Percentiles rank a stretch among this genome's conserved stretches.
Conservation (phyloP, 2,113 vertebrate genomes). For the Melanerpes formicivorus region DNA sequence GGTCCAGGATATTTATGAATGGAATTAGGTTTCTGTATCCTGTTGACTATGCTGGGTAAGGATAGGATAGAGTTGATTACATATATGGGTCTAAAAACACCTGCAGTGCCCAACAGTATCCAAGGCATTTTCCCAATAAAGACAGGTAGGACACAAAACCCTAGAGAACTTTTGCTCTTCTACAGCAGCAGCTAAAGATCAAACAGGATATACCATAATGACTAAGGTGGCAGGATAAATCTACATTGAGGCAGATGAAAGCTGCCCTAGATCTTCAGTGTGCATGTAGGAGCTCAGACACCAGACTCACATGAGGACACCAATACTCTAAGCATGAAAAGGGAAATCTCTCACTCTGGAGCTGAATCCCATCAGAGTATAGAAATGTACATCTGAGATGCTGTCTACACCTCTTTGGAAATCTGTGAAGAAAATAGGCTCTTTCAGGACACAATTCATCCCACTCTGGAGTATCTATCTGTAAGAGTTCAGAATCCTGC, state of each 20-base stretch:
- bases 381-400: not conserved
- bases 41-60: not conserved
- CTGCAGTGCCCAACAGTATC: not conserved
- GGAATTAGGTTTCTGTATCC: not conserved
- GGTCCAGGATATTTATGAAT: not conserved
- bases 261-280: not conserved
- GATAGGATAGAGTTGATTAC: not conserved
- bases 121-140: not conserved
- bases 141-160: not conserved
- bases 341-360: not conserved
- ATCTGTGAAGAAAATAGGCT: not conserved
- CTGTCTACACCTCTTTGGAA: not conserved
- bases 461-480: not conserved
- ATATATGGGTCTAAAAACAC: not conserved
- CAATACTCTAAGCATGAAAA: not conserved
- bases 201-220: not conserved
- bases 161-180: not conserved
- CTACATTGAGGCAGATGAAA: not conserved
- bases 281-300: not conserved
- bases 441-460: not conserved
- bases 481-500: not conserved
- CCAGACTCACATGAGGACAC: not conserved
- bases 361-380: not conserved
- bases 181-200: not conserved
- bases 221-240: not conserved